Conservation (phyloP, 1,140 invertebrate genomes). For the Scaptomyza montana region DNA sequence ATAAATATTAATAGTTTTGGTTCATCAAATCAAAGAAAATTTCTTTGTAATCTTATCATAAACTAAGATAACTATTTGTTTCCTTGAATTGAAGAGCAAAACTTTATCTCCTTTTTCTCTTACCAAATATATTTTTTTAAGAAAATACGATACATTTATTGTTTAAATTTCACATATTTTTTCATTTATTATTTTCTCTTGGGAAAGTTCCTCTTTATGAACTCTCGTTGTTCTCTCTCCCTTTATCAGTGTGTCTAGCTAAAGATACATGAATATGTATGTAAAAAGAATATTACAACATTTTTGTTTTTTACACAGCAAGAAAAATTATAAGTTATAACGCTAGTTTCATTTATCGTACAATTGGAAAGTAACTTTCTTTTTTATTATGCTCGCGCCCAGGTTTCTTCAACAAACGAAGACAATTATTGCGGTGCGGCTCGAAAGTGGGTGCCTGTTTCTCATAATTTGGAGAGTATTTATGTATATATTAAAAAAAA, state of each 20-base stretch:
- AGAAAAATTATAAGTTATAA: constrained; percentile 27
- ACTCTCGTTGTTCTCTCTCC: constrained; percentile 2
- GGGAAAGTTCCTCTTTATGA: neutral
- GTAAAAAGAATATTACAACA: constrained; percentile 10
- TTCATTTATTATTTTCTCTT: constrained; percentile 5
- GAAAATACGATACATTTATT: constrained; percentile 7
- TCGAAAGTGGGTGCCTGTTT: constrained; percentile 12
- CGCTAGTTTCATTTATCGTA: constrained; percentile 58
- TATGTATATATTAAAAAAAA: no score
- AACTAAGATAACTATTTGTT: no score
- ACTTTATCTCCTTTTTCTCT: no score
- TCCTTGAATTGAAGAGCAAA: no score
- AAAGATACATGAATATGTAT: constrained; percentile 14
- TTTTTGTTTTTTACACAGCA: constrained; percentile 9
- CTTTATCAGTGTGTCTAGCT: constrained; percentile 23
- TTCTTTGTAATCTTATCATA: no score
- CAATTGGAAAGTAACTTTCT: constrained; percentile 50
- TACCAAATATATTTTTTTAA: neutral
- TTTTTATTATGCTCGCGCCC: neutral
- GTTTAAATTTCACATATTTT: constrained; percentile 12
- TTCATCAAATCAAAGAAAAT: no score
- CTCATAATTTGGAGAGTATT: neutral
- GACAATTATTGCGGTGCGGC: constrained; percentile 40
- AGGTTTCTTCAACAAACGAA: constrained; percentile 70
- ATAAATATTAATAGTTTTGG: no score